Percentiles rank a stretch among this genome's conserved stretches.
Evolutionary conservation across 2,888 invertebrate genomes (phyloP).

Genomic region (Pasiphila rectangulata): DNA sequence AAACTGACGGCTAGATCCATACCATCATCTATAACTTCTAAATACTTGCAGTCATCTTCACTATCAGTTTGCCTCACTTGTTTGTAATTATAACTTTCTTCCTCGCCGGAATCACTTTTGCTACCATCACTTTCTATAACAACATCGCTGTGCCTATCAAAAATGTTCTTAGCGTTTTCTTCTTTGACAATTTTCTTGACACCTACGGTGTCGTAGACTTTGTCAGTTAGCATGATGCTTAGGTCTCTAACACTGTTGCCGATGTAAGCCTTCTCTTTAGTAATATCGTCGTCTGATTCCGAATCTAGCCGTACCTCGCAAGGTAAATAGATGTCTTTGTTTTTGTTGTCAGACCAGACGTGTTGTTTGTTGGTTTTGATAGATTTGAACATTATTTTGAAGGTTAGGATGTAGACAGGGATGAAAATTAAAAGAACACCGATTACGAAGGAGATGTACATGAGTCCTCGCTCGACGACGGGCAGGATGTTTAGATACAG

Average conservation of each 20-base stretch:
- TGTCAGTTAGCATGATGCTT: slow-evolving; percentile 54
- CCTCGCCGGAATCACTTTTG: slow-evolving; percentile 39
- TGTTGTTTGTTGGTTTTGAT: slow-evolving; percentile 44
- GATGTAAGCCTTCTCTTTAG: slow-evolving; percentile 42
- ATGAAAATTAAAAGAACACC: slow-evolving; percentile 75
- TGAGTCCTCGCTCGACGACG: slow-evolving; percentile 76
- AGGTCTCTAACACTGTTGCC: slow-evolving; percentile 57
- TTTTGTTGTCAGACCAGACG: slow-evolving; percentile 45
- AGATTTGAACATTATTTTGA: slow-evolving; percentile 70
- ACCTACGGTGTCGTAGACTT: slow-evolving; percentile 61
- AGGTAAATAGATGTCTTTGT: slow-evolving; percentile 55
- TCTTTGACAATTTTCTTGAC: slow-evolving; percentile 52
- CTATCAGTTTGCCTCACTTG: slow-evolving; percentile 56
- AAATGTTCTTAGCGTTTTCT: slow-evolving; percentile 52
- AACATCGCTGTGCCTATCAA: slow-evolving; percentile 50
- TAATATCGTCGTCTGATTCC: slow-evolving; percentile 47
- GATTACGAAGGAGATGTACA: slow-evolving; percentile 79
- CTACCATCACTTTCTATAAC: slow-evolving; percentile 45
- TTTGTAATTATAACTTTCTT: slow-evolving; percentile 38
- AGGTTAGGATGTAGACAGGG: slow-evolving; percentile 67
- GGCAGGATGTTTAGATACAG: slow-evolving; percentile 88
- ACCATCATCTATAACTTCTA: slow-evolving; percentile 72
- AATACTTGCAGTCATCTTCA: slow-evolving; percentile 63
- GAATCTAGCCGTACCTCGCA: slow-evolving; percentile 67
- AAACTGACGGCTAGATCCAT: slow-evolving; percentile 54